Base-by-base conservation (phyloP, 2,888 invertebrate species). In the Drosophila quinaria region DNA sequence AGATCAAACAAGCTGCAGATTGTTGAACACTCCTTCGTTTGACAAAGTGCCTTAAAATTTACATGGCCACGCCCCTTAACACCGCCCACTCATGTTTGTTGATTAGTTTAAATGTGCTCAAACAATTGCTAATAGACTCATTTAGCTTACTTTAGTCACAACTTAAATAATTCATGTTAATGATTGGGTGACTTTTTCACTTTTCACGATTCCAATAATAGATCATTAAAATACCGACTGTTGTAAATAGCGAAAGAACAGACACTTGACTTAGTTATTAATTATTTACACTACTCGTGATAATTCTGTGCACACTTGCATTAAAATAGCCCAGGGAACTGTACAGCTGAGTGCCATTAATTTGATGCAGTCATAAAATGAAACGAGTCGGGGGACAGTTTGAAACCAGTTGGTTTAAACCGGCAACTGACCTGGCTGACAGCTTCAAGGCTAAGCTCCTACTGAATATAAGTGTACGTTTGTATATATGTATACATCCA, bases 321-420 rank as follows among this genome's bases (percentile, higher is more conserved):
- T 47, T 52, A 2, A 50, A 51, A 55, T 56, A 17, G 37, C 25
- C 64, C 39, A 42, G 73, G 31, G 41, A 56, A 33, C 37, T 52
- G 25, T 41, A 68, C 31, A 33, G 59, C 41, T 37, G 60, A 58
- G 81, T 75, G 78, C 76, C 35, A 46, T 87, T 89, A 84, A 85
- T 89, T 86, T 91, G 83, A 65, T 62, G 72, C 74, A 79, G 81
- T 82, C 90, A 90, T 80, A 83, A 75, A 85, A 85, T 65, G 63
- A 61, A 71, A 35, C 33, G 49, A n/a, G 17, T 25, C 44, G 15
- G 29, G 46, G 10, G 5, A 29, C 10, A 49, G 29, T 31, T 9
- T 4, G n/a, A 46, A 25, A 22, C 15, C 15, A 13, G 49, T 35
- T 17, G 35, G 17, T 17, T 11, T 11, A 17, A 49, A 17, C 49